Evolutionary conservation across 64 coral and sea anemone species (phyloP), one percentile per base, ranked within the genome.

Genomic region (Orbicella faveolata): DNA sequence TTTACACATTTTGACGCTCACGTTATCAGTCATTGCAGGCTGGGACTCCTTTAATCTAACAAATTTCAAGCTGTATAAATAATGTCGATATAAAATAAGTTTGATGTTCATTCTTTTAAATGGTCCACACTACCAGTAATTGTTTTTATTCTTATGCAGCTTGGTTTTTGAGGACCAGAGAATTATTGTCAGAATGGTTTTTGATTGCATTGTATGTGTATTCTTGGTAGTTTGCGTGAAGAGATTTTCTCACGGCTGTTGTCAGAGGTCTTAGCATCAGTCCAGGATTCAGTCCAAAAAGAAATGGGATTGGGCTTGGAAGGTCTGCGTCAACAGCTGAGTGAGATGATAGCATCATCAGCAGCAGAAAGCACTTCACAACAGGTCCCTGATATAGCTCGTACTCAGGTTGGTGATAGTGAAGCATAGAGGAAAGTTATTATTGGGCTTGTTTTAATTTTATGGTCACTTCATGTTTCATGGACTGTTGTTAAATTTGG

Each of bases 211-310:
- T 48, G 44, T 48, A 48, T 48, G 44, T 48, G 44, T 48, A 68
- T 88, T 59, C 14, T 16, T 65, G 15, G 1, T 37, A 94, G 93
- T 20, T 80, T 95, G 9, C 89, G 84, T n/a, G 83, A 90, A 30
- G 84, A 87, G 68, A 87, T 95, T 15, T 63, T 88, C 9, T 72
- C 64, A n/a, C 76, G 79, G 17, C 75, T 95, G 14, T 75, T 88
- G 84, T 73, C 89, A 34, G 87, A 95, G 33, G 76, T 95, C 36
- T 88, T 80, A 26, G 34, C 67, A 16, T 87, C 81, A 25, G 52
- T 95, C 9, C 93, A 95, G 82, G 89, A 95, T 39, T 78, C 89
- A 30, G 79, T 95, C 2, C 89, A 95, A 70, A 72, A 85, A 53
- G 93, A 95, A 79, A 75, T 95, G 53, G 70, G 79, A 41, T 68